Conservation (phyloP, 2,797 vertebrate species). For the Danio albolineatus region DNA sequence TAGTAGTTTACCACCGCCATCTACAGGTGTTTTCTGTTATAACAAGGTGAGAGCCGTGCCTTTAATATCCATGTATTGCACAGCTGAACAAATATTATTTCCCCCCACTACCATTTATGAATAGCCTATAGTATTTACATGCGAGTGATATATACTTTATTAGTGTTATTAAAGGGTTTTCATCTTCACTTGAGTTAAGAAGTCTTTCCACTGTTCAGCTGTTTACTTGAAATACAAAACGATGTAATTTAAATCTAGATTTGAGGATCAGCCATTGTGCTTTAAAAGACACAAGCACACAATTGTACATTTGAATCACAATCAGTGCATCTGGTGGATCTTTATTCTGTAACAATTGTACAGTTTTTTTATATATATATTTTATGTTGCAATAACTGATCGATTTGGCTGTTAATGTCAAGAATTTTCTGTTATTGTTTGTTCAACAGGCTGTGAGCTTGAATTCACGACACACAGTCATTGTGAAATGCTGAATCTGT, state of each 20-base stretch:
- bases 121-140: neutral
- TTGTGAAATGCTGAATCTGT: constrained; percentile 29
- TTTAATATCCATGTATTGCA: neutral
- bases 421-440: neutral
- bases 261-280: neutral
- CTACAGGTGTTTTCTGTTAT: neutral
- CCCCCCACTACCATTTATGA: neutral
- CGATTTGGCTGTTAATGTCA: constrained; percentile 7
- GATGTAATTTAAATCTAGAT: constrained; percentile 1
- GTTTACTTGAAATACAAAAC: constrained; percentile 40
- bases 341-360: constrained; percentile 11
- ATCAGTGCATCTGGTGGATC: constrained; percentile 9
- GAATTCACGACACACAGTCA: constrained; percentile 24
- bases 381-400: constrained; percentile 23
- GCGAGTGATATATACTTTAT: neutral
- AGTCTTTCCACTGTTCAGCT: constrained; percentile 19
- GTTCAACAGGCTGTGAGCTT: neutral
- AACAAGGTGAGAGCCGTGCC: neutral
- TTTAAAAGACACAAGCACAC: constrained; percentile 11
- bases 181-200: constrained; percentile 6
- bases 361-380: neutral
- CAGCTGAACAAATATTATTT: neutral
- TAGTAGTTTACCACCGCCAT: neutral
- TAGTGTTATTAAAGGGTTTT: neutral
- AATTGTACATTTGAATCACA: constrained; percentile 6